Percentiles rank a stretch among this genome's conserved stretches.
Evolutionary conservation across 1,140 invertebrate genomes (phyloP).

Genomic region (Pectinophora gossypiella): DNA sequence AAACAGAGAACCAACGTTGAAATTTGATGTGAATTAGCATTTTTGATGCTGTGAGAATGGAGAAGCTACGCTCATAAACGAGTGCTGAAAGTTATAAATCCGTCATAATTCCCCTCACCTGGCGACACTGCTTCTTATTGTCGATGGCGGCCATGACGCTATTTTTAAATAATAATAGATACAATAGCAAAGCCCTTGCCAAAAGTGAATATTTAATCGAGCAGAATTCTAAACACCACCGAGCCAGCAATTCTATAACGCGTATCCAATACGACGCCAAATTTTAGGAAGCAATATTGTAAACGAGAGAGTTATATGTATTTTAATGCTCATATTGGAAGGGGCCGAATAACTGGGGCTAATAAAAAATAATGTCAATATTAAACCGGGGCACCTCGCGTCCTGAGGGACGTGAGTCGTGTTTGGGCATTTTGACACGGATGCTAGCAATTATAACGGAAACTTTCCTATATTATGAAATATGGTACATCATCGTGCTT

Average conservation of each 20-base stretch:
- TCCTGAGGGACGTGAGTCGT: slow-evolving; percentile 13
- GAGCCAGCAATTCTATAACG: no score
- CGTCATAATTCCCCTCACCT: slow-evolving; percentile 12
- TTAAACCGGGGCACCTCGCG: slow-evolving; percentile 23
- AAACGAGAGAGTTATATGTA: slow-evolving; percentile 3
- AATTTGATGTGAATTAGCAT: slow-evolving; percentile 51
- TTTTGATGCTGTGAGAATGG: slow-evolving; percentile 50
- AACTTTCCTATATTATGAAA: no score
- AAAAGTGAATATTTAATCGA: no score
- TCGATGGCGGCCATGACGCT: no score
- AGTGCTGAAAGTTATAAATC: slow-evolving; percentile 10
- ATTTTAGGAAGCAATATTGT: slow-evolving; percentile 4
- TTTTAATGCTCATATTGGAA: slow-evolving; percentile 27
- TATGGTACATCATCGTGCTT: no score
- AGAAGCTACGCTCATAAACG: not conserved
- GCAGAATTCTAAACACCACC: no score
- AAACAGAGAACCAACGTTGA: slow-evolving; percentile 29
- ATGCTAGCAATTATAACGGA: slow-evolving; percentile 22
- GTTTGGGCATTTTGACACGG: not conserved
- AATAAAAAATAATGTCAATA: slow-evolving; percentile 42
- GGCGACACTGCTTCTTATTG: no score
- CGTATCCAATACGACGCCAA: no score
- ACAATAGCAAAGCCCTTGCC: no score
- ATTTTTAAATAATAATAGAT: no score
- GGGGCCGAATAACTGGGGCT: slow-evolving; percentile 17